phyloP scores from a whole-genome alignment of 2,888 invertebrate genomes.

The Carcina quercana region DNA sequence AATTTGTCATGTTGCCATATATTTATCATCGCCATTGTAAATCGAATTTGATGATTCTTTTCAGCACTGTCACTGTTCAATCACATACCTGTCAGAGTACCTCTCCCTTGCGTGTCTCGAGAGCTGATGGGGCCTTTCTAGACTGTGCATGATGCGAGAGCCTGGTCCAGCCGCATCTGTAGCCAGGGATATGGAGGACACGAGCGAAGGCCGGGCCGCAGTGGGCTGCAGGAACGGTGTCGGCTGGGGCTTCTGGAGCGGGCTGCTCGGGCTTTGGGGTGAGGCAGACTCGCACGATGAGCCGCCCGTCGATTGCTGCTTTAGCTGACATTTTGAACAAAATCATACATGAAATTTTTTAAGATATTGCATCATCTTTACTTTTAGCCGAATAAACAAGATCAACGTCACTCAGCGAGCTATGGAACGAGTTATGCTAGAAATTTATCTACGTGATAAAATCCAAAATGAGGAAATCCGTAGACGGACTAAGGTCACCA shows the following conservation, averaged over 20 bases:
- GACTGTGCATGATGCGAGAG: constrained; percentile 54
- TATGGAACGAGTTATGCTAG: too few species aligned
- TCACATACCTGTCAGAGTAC: constrained; percentile 61
- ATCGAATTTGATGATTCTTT: too few species aligned
- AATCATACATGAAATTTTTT: neutral
- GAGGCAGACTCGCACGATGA: constrained; percentile 76
- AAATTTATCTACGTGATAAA: too few species aligned
- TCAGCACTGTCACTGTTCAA: too few species aligned
- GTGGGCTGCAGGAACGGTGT: constrained; percentile 59
- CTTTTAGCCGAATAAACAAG: too few species aligned
- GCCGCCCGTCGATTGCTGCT: constrained; percentile 62
- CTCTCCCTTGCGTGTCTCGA: constrained; percentile 60
- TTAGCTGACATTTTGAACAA: constrained; percentile 35
- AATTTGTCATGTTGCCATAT: too few species aligned
- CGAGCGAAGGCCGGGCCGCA: constrained; percentile 59
- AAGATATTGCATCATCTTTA: too few species aligned
- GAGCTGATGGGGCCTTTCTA: constrained; percentile 62
- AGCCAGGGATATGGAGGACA: constrained; percentile 66
- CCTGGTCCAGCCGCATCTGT: constrained; percentile 49
- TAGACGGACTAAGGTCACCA: too few species aligned
- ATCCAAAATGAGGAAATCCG: too few species aligned
- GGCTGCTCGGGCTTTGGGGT: constrained; percentile 77
- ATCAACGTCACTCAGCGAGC: too few species aligned
- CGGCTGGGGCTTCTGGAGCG: constrained; percentile 64
- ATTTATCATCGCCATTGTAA: too few species aligned